Evolutionary conservation across 2,888 invertebrate species (phyloP).

Genomic region (Trisateles emortualis): DNA sequence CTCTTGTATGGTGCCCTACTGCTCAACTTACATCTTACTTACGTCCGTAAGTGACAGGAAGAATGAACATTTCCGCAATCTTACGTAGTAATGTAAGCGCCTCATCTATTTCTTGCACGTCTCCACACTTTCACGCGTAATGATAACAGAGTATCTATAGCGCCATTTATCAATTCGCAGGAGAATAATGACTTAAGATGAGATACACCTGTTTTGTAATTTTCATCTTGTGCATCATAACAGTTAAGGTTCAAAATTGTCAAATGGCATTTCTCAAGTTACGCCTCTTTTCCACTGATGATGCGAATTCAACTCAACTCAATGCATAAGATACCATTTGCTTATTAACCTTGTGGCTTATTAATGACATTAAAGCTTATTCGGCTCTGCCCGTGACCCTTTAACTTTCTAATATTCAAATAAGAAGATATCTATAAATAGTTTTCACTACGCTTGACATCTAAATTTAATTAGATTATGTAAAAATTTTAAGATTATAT

Average conservation of each 20-base stretch:
- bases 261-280: too few relatives aligned
- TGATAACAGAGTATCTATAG: background rate
- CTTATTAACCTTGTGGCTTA: background rate
- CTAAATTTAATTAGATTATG: constrained; percentile 21
- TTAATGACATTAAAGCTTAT: background rate
- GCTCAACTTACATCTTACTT: too few relatives aligned
- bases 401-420: constrained; percentile 40
- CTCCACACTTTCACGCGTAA: constrained; percentile 31
- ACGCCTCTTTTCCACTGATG: too few relatives aligned
- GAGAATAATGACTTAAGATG: too few relatives aligned
- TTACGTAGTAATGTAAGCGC: constrained; percentile 14
- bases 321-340: background rate
- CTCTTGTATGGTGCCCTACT: too few relatives aligned
- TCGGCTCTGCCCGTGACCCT: constrained; percentile 16
- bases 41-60: constrained; percentile 18
- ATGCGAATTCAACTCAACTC: background rate
- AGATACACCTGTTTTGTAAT: too few relatives aligned
- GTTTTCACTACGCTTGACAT: constrained; percentile 26
- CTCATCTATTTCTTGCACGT: constrained; percentile 24
- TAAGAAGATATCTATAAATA: constrained; percentile 19
- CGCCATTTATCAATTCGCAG: background rate
- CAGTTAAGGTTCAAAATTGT: too few relatives aligned
- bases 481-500: too few relatives aligned
- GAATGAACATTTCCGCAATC: constrained; percentile 34
- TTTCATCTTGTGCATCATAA: too few relatives aligned